Conservation (phyloP, 2,797 vertebrate genomes). For the Coluber constrictor region DNA sequence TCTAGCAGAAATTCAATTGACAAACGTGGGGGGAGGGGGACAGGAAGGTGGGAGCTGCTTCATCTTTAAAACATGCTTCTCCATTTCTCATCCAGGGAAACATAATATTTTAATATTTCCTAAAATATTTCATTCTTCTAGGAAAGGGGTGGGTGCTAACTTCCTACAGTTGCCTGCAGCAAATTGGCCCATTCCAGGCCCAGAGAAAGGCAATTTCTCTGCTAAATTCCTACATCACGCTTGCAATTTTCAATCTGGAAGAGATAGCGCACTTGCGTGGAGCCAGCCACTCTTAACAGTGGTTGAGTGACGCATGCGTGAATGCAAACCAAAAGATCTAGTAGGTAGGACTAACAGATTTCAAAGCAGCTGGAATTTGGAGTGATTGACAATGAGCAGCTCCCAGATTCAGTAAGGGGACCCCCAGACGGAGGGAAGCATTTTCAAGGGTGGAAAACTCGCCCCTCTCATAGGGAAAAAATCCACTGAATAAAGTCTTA, state of each 20-base stretch:
- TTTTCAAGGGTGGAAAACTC: not conserved
- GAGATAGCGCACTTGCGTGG: not conserved
- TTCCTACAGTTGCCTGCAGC: too few relatives aligned
- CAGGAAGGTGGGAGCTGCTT: too few relatives aligned
- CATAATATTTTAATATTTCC: too few relatives aligned
- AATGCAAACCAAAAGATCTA: not conserved
- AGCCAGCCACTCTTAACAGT: not conserved
- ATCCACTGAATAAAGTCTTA: conserved; percentile 2
- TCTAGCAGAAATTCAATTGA: too few relatives aligned
- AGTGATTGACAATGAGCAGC: not conserved
- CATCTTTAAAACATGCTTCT: too few relatives aligned
- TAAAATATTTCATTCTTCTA: too few relatives aligned
- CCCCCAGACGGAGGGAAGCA: not conserved
- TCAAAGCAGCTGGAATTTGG: not conserved
- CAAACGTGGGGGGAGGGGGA: too few relatives aligned
- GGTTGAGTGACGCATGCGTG: not conserved
- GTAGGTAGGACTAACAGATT: not conserved
- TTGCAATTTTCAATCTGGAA: not conserved
- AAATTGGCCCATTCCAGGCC: too few relatives aligned
- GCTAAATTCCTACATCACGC: not conserved
- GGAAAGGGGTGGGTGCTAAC: too few relatives aligned
- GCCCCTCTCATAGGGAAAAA: not conserved
- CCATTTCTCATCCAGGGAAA: too few relatives aligned
- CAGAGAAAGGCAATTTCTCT: not conserved
- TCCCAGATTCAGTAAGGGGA: not conserved